A percentile compares a stretch with the other conserved stretches of the same genome.
These are phyloP conservation scores for Psilopogon haemacephalus DNA, from an alignment of 2,113 vertebrate genomes.

Conservation along the genomic window DNA sequence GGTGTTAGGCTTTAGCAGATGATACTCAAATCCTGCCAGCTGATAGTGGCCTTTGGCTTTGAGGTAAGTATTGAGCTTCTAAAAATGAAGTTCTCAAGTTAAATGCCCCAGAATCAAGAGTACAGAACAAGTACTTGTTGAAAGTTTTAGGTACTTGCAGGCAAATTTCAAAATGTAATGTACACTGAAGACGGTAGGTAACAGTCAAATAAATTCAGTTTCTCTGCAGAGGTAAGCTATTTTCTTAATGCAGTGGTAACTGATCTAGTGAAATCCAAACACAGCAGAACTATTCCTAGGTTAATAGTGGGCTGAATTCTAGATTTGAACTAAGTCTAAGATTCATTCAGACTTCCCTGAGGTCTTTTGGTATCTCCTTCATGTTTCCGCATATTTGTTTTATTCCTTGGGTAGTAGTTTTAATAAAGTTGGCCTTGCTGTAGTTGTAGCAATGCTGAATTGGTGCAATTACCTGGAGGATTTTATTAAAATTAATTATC, in stretches of 20 bases:
- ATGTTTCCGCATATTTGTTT: background rate
- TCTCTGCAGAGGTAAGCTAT: background rate
- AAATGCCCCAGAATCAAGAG: background rate
- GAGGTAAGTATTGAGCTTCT: background rate
- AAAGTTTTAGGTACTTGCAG: background rate
- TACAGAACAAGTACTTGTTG: background rate
- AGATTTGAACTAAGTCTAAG: background rate
- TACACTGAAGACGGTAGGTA: background rate
- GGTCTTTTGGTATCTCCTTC: background rate
- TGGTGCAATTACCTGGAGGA: background rate
- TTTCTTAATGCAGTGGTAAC: background rate
- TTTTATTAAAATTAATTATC: background rate
- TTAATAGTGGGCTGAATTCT: background rate
- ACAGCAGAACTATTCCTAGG: background rate
- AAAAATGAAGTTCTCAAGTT: background rate
- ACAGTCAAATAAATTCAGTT: background rate
- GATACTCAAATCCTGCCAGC: background rate
- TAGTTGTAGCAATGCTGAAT: background rate
- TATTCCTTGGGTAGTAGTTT: background rate
- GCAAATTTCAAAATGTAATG: background rate
- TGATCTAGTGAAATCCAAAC: background rate
- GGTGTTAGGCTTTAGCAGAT: background rate
- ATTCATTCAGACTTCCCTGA: background rate
- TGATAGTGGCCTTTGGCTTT: background rate
- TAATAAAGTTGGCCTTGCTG: background rate